phyloP scores from a whole-genome alignment of 2,797 vertebrate species.

The Sebastes nivosus region DNA sequence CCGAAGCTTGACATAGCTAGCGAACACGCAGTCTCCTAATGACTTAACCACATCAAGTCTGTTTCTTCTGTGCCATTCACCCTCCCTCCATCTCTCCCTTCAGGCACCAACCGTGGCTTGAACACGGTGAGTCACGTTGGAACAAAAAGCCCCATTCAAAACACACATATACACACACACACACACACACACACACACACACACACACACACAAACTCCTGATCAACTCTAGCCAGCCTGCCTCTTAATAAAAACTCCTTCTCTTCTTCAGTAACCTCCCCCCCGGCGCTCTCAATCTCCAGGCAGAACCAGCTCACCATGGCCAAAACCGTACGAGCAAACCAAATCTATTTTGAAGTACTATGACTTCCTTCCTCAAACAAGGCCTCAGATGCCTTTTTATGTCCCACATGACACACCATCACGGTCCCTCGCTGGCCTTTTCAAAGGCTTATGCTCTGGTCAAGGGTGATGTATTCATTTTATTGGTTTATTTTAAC shows the following conservation, averaged over 20 bases:
- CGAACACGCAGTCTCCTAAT: slow-evolving; percentile 74
- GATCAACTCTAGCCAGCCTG: slow-evolving; percentile 67
- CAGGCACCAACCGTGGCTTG: slow-evolving; percentile 72
- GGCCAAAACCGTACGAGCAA: slow-evolving; percentile 51
- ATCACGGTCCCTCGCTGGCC: slow-evolving; percentile 29
- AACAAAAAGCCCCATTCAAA: slow-evolving; percentile 82
- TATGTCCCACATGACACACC: slow-evolving; percentile 47
- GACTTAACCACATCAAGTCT: slow-evolving; percentile 80
- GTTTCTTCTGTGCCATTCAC: slow-evolving; percentile 51
- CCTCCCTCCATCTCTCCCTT: slow-evolving; percentile 71
- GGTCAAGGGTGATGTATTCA: slow-evolving; percentile 17
- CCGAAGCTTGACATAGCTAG: slow-evolving; percentile 53
- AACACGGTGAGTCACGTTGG: slow-evolving; percentile 79
- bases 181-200: slow-evolving; percentile 17
- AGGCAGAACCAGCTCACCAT: slow-evolving; percentile 57
- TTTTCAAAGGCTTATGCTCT: slow-evolving; percentile 13
- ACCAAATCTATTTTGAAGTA: slow-evolving; percentile 61
- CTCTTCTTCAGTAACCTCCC: slow-evolving; percentile 34
- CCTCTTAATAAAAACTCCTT: slow-evolving; percentile 61
- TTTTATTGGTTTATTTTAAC: slow-evolving; percentile 16
- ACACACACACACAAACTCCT: slow-evolving; percentile 45
- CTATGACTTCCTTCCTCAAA: slow-evolving; percentile 66
- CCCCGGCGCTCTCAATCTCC: slow-evolving; percentile 29
- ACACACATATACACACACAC: slow-evolving; percentile 25
- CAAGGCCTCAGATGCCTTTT: slow-evolving; percentile 36